phyloP scores from a whole-genome alignment of 2,888 invertebrate species.

The Stenolophus ochropezus region DNA sequence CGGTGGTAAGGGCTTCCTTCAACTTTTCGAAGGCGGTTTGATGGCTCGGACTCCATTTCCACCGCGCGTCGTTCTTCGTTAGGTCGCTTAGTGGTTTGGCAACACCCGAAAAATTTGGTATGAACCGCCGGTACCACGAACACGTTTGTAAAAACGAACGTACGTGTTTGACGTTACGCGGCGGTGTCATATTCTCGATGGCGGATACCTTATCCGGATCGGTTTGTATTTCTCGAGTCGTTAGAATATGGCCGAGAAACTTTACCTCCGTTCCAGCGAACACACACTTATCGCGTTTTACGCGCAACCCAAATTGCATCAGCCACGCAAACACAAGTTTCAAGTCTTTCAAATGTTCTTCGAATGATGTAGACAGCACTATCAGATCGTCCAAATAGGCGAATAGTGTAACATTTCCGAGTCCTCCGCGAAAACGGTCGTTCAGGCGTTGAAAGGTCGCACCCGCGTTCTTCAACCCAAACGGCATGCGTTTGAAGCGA shows the following conservation, averaged over 20 bases:
- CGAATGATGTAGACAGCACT: too few relatives aligned
- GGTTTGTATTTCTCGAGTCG: not conserved
- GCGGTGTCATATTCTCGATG: not conserved
- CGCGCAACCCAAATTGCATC: not conserved
- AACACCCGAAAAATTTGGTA: not conserved
- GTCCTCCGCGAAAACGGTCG: not conserved
- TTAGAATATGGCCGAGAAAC: not conserved
- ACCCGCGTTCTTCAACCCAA: not conserved
- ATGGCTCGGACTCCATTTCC: not conserved
- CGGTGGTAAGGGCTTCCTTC: not conserved
- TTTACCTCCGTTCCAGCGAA: not conserved
- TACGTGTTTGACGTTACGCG: not conserved
- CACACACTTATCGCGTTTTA: not conserved
- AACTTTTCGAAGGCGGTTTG: not conserved
- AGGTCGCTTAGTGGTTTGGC: not conserved
- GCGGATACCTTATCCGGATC: too few relatives aligned
- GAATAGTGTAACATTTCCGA: not conserved
- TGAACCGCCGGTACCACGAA: too few relatives aligned
- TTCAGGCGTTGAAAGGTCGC: not conserved
- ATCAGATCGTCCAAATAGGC: not conserved
- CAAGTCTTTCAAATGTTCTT: not conserved
- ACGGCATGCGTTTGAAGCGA: not conserved
- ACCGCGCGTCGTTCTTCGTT: not conserved
- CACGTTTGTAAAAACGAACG: not conserved
- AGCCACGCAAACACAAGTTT: not conserved